These are phyloP conservation scores for Montipora cactus DNA, from an alignment of 64 coral and sea anemone species.

Conservation along the genomic window DNA sequence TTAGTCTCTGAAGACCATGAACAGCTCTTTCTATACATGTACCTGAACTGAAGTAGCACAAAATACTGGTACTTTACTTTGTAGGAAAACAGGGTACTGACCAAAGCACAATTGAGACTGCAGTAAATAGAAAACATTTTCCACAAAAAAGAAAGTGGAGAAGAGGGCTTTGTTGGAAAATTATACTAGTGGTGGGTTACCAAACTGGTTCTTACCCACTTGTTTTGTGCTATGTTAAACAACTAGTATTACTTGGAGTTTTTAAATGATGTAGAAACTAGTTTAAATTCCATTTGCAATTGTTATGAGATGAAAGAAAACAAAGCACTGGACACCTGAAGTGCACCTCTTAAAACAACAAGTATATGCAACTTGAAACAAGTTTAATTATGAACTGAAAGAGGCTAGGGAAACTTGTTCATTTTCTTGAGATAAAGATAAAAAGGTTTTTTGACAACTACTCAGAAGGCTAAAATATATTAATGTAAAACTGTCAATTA, in stretches of 20 bases:
- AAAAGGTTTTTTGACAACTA: too few relatives aligned
- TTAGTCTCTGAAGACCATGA: not conserved
- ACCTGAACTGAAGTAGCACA: not conserved
- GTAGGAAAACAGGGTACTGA: not conserved
- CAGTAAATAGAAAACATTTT: not conserved
- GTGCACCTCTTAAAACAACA: not conserved
- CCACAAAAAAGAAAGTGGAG: not conserved
- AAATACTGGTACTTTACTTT: not conserved
- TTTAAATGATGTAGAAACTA: not conserved
- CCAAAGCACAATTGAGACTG: not conserved
- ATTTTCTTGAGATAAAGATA: too few relatives aligned
- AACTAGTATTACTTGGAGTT: not conserved
- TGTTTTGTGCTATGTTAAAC: not conserved
- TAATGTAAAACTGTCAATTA: too few relatives aligned
- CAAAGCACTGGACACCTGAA: not conserved
- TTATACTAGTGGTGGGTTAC: not conserved
- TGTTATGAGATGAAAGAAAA: not conserved
- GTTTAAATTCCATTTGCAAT: not conserved
- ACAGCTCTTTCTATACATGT: conserved; percentile 2
- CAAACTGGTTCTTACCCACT: not conserved
- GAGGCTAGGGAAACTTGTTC: too few relatives aligned
- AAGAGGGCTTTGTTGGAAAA: not conserved
- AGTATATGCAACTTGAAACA: too few relatives aligned
- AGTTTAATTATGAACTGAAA: too few relatives aligned
- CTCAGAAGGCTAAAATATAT: too few relatives aligned